Percentiles rank a stretch among this genome's conserved stretches.
These are phyloP conservation scores for Cathartes aura DNA, from an alignment of 2,113 vertebrate genomes.

Conservation along the genomic window DNA sequence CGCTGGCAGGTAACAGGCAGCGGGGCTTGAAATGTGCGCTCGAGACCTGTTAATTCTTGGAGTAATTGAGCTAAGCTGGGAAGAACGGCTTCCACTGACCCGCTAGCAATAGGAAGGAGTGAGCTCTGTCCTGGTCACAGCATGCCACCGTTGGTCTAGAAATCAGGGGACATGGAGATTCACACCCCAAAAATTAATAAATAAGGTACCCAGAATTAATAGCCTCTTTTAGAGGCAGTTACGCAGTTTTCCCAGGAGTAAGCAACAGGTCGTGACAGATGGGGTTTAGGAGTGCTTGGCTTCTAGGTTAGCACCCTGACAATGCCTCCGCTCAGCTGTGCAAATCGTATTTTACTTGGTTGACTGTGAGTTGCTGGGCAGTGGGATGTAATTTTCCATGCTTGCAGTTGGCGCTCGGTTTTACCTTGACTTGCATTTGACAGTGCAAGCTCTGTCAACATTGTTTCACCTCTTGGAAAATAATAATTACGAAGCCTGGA, in stretches of 20 bases:
- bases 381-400: conserved; percentile 55
- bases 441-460: neutral
- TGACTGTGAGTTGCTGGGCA: conserved; percentile 44
- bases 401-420: neutral
- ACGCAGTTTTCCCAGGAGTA: neutral
- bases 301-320: conserved; percentile 4
- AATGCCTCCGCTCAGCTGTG: conserved; percentile 47
- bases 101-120: neutral
- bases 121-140: neutral
- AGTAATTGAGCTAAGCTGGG: neutral
- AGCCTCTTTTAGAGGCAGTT: neutral
- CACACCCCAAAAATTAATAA: neutral
- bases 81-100: neutral
- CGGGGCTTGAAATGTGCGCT: neutral
- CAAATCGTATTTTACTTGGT: conserved; percentile 58
- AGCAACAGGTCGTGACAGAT: neutral
- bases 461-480: neutral
- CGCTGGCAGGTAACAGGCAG: neutral
- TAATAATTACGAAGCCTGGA: neutral
- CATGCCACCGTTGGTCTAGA: neutral
- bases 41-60: neutral
- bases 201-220: neutral
- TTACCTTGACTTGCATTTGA: conserved; percentile 15
- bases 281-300: conserved; percentile 7
- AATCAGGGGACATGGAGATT: neutral